phyloP scores from a whole-genome alignment of 2,797 vertebrate species.

The Silurus aristotelis region DNA sequence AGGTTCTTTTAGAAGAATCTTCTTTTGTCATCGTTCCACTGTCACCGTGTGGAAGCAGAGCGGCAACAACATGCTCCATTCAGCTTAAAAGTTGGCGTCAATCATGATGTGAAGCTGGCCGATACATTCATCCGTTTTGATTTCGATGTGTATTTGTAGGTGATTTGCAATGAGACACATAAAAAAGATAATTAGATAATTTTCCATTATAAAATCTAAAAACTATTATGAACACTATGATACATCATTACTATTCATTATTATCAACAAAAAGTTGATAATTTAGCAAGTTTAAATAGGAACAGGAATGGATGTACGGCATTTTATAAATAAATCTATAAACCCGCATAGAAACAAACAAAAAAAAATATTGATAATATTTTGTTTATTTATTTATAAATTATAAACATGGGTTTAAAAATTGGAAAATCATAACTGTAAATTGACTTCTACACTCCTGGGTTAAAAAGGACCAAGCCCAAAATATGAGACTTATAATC shows the following conservation, averaged over 20 bases:
- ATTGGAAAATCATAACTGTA: too few species aligned
- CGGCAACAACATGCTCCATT: conserved; percentile 29
- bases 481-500: too few species aligned
- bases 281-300: not conserved
- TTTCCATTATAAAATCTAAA: not conserved
- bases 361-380: not conserved
- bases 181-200: not conserved
- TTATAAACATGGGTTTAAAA: too few species aligned
- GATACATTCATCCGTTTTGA: not conserved
- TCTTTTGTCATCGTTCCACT: conserved; percentile 32
- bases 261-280: not conserved
- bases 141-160: not conserved
- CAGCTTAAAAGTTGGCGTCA: not conserved
- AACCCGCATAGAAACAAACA: not conserved
- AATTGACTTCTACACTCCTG: too few species aligned
- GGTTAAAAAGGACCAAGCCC: too few species aligned
- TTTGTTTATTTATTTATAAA: too few species aligned
- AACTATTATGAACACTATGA: not conserved
- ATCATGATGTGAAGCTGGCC: not conserved
- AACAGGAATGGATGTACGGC: too few species aligned
- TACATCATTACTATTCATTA: not conserved
- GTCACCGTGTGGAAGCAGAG: not conserved
- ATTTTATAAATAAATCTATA: not conserved
- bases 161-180: not conserved
- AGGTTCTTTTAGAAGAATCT: conserved; percentile 18